Percentiles rank a stretch among this genome's conserved stretches.
phyloP scores from a whole-genome alignment of 35 echinoderm and acorn worm species.

The Acanthaster planci region DNA sequence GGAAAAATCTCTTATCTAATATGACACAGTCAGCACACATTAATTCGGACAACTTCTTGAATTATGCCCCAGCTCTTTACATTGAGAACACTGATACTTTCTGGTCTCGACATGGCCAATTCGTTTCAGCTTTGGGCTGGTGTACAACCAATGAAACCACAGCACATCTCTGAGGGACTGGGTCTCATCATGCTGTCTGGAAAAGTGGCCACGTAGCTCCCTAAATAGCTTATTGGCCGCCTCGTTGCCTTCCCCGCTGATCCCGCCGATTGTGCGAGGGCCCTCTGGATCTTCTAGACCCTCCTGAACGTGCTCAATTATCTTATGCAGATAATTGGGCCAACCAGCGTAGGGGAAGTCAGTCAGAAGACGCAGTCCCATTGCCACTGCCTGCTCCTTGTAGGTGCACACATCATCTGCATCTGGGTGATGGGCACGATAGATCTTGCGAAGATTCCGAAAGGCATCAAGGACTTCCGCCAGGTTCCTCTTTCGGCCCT shows the following conservation, averaged over 20 bases:
- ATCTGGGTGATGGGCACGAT: background rate
- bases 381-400: conserved; percentile 33
- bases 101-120: conserved; percentile 8
- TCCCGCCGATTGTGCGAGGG: conserved; percentile 23
- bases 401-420: conserved; percentile 16
- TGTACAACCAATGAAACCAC: conserved; percentile 68
- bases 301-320: conserved; percentile 58
- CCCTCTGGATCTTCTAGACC: conserved; percentile 19
- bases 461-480: conserved; percentile 21
- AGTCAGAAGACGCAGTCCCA: conserved; percentile 21
- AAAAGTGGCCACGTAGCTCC: background rate
- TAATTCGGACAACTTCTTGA: background rate
- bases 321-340: conserved; percentile 63
- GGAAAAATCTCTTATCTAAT: too few relatives aligned
- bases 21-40: background rate
- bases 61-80: conserved; percentile 33
- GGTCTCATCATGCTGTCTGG: background rate
- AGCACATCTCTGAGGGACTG: conserved; percentile 18
- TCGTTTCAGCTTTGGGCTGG: conserved; percentile 15
- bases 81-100: conserved; percentile 24
- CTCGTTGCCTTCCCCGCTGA: conserved; percentile 49
- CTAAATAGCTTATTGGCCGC: conserved; percentile 56
- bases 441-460: background rate
- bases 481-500: background rate
- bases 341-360: conserved; percentile 41